Evolutionary conservation across 2,113 vertebrate species (phyloP).

Genomic region (Bubalus kerabau): DNA sequence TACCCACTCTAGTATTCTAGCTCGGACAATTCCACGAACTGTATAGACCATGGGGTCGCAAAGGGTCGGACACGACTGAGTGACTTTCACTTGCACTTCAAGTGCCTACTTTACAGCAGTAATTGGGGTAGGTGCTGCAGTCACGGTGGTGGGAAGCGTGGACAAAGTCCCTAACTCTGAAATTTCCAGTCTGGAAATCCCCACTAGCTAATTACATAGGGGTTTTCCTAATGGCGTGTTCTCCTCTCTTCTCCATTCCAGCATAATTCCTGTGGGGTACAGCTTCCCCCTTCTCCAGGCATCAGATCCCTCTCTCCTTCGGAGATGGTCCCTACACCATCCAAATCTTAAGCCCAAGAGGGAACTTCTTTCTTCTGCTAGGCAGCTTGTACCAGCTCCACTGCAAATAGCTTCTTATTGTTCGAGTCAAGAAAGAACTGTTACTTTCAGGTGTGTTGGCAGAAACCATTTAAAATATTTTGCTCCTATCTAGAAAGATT

Average conservation of each 20-base stretch:
- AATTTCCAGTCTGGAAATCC: background rate
- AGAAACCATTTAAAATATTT: background rate
- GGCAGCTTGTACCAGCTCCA: background rate
- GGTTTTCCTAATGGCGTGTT: background rate
- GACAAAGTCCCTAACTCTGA: background rate
- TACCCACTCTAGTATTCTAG: background rate
- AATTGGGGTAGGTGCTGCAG: background rate
- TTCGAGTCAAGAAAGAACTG: background rate
- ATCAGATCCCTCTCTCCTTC: background rate
- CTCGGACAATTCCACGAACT: background rate
- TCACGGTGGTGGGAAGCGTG: background rate
- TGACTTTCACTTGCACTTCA: background rate
- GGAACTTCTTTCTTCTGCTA: background rate
- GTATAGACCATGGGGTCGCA: background rate
- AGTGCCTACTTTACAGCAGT: background rate
- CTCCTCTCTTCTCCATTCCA: background rate
- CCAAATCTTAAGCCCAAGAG: background rate
- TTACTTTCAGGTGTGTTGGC: background rate
- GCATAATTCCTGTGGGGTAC: background rate
- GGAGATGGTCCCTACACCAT: background rate
- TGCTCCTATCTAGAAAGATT: background rate
- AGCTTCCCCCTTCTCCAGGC: background rate
- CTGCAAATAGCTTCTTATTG: background rate
- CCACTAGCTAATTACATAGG: background rate
- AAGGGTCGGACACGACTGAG: background rate